Percentiles rank a stretch among this genome's conserved stretches.
Evolutionary conservation across 2,797 vertebrate species (phyloP).

Genomic region (Morus bassanus): DNA sequence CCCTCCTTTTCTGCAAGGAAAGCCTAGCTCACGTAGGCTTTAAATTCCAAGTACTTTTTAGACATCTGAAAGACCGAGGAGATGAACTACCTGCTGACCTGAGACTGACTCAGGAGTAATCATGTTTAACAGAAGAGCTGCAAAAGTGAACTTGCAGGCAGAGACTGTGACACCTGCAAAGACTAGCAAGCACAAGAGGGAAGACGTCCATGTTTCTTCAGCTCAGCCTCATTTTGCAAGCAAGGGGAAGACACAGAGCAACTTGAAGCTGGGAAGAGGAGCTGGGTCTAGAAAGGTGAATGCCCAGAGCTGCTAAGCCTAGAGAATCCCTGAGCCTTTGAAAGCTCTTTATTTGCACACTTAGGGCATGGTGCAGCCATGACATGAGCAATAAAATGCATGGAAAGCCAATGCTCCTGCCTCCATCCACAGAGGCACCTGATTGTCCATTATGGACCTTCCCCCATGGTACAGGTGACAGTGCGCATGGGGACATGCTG

Average conservation of each 20-base stretch:
- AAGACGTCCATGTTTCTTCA: neutral
- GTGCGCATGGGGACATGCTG: rapidly evolving
- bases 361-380: neutral
- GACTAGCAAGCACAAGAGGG: rapidly evolving
- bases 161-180: rapidly evolving
- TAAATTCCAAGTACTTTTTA: neutral
- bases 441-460: neutral
- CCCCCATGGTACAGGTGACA: neutral
- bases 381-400: neutral
- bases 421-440: neutral
- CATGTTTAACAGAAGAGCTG: neutral
- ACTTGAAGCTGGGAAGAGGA: rapidly evolving
- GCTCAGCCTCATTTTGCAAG: neutral
- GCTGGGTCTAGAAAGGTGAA: neutral
- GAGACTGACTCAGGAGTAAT: neutral
- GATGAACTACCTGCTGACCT: neutral
- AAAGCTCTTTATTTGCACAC: neutral
- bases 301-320: neutral
- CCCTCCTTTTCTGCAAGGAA: neutral
- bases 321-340: neutral
- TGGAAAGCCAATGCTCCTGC: neutral
- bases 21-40: neutral
- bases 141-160: neutral
- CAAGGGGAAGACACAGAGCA: neutral
- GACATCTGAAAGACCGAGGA: neutral